Percentiles rank a stretch among this genome's conserved stretches.
Conservation (phyloP, 2,113 vertebrate genomes). For the Orcinus orca region DNA sequence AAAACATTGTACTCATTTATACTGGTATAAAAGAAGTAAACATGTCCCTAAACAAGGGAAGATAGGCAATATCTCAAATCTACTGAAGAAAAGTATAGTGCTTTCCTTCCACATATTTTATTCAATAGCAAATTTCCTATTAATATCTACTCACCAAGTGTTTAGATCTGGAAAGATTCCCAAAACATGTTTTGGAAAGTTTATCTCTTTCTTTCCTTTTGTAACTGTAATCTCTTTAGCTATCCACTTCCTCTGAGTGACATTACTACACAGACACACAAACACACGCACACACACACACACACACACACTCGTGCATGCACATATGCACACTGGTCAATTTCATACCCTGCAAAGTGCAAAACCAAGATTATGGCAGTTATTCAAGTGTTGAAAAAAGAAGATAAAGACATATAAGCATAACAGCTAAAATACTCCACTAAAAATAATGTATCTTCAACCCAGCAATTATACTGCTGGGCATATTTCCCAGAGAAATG, state of each 20-base stretch:
- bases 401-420: background rate
- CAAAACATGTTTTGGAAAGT: background rate
- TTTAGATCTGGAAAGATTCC: background rate
- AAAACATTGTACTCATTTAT: slow-evolving; percentile 27
- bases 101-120: background rate
- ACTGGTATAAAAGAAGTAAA: background rate
- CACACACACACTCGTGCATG: background rate
- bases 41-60: background rate
- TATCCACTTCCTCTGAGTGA: background rate
- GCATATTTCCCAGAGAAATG: background rate
- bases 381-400: background rate
- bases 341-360: background rate
- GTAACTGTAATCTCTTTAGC: background rate
- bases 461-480: background rate
- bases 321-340: background rate
- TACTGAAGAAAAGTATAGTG: background rate
- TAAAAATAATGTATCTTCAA: background rate
- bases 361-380: background rate
- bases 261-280: background rate
- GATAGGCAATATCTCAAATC: background rate
- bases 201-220: background rate
- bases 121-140: background rate
- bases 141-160: background rate
- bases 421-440: background rate
- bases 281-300: too few relatives aligned